Base-by-base conservation (phyloP, 2,888 invertebrate genomes). In the Tolmerus cingulatus region DNA sequence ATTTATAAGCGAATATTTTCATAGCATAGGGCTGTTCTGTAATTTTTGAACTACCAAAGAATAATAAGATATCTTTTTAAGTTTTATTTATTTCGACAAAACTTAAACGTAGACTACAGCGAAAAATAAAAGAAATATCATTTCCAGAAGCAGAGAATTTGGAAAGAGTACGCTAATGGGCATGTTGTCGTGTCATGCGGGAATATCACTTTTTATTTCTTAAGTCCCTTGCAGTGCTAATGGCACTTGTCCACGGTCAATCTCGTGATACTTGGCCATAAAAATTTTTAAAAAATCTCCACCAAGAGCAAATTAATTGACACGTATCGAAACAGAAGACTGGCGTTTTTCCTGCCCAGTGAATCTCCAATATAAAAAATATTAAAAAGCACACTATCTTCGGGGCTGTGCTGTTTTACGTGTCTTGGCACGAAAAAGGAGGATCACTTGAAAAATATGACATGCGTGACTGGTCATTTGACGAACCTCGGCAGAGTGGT, bases 381-480 rank as follows among this genome's bases (percentile, higher is more conserved):
- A 37, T 77, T 37, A 34, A 37, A 77, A 37, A 40, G 40, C 19
- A 43, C 27, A 66, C 23, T 27, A 27, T 27, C 27, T 19, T 66
- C 27, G 27, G 66, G 23, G 23, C 23, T 66, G 66, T 66, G 23
- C 51, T 51, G 51, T 51, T 51, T 16, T n/a, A n/a, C 40, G 7
- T 16, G 27, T 27, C 66, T 66, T 66, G 66, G 66, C 66, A 81
- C 43, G 19, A 55, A 27, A 27, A 81, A 55, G 81, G 27, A 81
- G 19, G 81, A 7, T 23, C 55, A 19, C 23, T n/a, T 55, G 30
- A 55, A 51, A 55, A 81, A 81, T 81, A 51, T 81, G 81, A 81
- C 81, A 81, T 81, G 81, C 81, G 81, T 81, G 81, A 81, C 81
- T 81, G 23, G 23, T 9, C 27, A n/a, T 81, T 46, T 51, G 27